Evolutionary conservation across 1,140 invertebrate genomes (phyloP).

Genomic region (Drosophila mayri): DNA sequence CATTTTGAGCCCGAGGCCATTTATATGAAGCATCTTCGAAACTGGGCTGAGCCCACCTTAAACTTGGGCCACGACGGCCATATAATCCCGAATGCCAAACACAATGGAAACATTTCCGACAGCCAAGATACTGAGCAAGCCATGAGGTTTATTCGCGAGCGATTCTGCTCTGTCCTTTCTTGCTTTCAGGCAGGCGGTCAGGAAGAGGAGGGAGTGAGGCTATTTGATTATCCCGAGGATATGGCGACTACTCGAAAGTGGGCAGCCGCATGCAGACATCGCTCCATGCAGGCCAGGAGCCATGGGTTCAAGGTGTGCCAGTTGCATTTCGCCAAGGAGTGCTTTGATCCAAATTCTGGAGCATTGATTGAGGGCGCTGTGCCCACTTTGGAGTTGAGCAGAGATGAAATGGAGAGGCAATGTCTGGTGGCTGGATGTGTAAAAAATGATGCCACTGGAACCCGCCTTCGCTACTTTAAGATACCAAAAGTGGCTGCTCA

Average conservation of each 20-base stretch:
- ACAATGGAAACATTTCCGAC: conserved; percentile 64
- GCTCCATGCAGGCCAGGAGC: conserved; percentile 71
- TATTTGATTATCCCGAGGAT: conserved; percentile 66
- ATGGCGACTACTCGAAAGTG: conserved; percentile 56
- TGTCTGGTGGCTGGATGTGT: conserved; percentile 57
- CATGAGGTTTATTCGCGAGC: conserved; percentile 61
- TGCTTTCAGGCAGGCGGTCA: conserved; percentile 57
- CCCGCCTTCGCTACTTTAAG: conserved; percentile 46
- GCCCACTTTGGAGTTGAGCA: conserved; percentile 62
- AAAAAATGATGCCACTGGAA: conserved; percentile 4
- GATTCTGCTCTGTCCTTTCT: conserved; percentile 67
- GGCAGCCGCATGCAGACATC: conserved; percentile 71
- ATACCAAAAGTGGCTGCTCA: conserved; percentile 49
- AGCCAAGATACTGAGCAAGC: conserved; percentile 44
- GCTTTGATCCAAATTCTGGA: conserved; percentile 53
- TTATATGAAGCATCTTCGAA: conserved; percentile 62
- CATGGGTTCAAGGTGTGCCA: conserved; percentile 70
- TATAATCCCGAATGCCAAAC: conserved; percentile 62
- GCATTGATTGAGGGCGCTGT: conserved; percentile 50
- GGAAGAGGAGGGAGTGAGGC: conserved; percentile 25
- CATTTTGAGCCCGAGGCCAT: conserved; percentile 76
- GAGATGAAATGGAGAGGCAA: conserved; percentile 11
- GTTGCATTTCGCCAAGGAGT: conserved; percentile 57
- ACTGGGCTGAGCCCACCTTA: conserved; percentile 72
- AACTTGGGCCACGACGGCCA: conserved; percentile 67